Conservation (phyloP, 2,797 vertebrate species). For the Synaphobranchus kaupii region DNA sequence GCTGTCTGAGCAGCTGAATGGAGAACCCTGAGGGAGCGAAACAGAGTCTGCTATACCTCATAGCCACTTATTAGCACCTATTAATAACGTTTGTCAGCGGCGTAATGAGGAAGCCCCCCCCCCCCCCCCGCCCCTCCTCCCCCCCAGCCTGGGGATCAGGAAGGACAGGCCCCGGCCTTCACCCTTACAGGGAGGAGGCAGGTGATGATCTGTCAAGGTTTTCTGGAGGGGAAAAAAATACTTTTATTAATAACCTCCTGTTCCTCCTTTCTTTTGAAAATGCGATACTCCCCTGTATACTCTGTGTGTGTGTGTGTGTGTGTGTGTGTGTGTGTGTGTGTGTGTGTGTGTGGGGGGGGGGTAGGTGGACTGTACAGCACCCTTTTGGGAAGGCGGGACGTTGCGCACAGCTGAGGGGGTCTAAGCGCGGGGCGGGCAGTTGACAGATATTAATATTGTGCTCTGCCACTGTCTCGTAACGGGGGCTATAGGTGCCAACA, state of each 20-base stretch:
- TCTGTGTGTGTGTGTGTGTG: background rate
- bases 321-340: background rate
- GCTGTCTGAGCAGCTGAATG: constrained; percentile 9
- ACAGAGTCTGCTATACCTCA: constrained; percentile 12
- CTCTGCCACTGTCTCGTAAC: background rate
- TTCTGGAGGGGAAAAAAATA: background rate
- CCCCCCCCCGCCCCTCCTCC: background rate
- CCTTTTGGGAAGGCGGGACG: background rate
- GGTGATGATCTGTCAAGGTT: constrained; percentile 19
- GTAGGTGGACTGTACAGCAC: background rate
- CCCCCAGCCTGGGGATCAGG: background rate
- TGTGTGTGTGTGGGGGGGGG: background rate
- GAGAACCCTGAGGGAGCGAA: background rate
- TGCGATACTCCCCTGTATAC: background rate
- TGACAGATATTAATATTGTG: background rate
- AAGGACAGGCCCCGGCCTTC: constrained; percentile 14
- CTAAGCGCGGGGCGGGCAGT: background rate
- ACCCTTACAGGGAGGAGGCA: constrained; percentile 18
- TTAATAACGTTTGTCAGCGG: constrained; percentile 40
- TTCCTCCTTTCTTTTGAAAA: background rate
- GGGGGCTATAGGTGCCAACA: background rate
- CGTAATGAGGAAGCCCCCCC: constrained; percentile 20
- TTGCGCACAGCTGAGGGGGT: background rate
- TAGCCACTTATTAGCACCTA: constrained; percentile 35
- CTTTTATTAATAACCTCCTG: constrained; percentile 7